Evolutionary conservation across 2,888 invertebrate genomes (phyloP).

Genomic region (Conops quadrifasciatus): DNA sequence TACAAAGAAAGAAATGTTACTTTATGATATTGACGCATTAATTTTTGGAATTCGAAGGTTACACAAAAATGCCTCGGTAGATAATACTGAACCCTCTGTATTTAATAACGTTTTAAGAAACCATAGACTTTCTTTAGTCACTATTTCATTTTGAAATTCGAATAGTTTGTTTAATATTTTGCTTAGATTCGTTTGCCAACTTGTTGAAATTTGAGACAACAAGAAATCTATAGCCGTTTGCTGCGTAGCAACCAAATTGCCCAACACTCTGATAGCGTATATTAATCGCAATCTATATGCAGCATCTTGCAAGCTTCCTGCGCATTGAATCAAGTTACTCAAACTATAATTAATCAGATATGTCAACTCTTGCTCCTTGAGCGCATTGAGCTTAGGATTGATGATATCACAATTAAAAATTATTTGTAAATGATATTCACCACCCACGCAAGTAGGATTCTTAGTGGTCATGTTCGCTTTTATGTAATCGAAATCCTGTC

Average conservation of each 20-base stretch:
- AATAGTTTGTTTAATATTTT: slow-evolving; percentile 53
- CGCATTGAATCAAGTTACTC: slow-evolving; percentile 40
- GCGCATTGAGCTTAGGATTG: slow-evolving; percentile 26
- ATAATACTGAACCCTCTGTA: slow-evolving; percentile 4
- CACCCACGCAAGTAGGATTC: slow-evolving; percentile 46
- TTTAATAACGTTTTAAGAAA: slow-evolving; percentile 41
- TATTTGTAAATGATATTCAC: slow-evolving; percentile 55
- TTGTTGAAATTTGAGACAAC: slow-evolving; percentile 40
- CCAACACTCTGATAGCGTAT: slow-evolving; percentile 52
- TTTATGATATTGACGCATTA: not conserved
- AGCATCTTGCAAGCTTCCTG: slow-evolving; percentile 31
- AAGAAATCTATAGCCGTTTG: slow-evolving; percentile 37
- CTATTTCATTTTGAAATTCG: slow-evolving; percentile 38
- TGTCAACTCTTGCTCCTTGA: slow-evolving; percentile 40
- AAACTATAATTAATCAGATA: slow-evolving; percentile 47
- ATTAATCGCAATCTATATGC: slow-evolving; percentile 44
- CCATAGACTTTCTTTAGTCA: slow-evolving; percentile 51
- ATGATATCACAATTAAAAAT: slow-evolving; percentile 48
- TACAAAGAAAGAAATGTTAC: too few relatives aligned
- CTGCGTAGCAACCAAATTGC: slow-evolving; percentile 50
- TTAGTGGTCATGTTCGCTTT: slow-evolving; percentile 49
- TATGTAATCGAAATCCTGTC: slow-evolving; percentile 48
- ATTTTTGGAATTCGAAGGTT: slow-evolving; percentile 20
- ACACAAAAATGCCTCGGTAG: slow-evolving; percentile 1
- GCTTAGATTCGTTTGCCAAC: slow-evolving; percentile 47